phyloP scores from a whole-genome alignment of 2,113 vertebrate species.

The Apaloderma vittatum region DNA sequence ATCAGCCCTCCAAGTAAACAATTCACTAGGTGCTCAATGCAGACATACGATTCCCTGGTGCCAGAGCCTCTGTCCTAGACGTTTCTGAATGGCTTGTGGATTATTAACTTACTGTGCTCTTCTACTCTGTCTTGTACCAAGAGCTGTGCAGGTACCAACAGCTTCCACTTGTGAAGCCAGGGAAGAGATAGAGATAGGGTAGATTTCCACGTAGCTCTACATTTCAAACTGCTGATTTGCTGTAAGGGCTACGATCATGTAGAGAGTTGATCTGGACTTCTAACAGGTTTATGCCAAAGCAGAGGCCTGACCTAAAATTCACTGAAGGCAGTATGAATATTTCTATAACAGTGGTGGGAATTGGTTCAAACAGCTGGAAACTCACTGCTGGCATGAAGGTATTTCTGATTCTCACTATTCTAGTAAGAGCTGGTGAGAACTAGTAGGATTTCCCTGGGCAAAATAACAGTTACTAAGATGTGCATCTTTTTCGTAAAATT shows the following conservation, averaged over 20 bases:
- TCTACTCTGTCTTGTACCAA: constrained; percentile 27
- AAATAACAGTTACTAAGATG: background rate
- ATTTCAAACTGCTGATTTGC: constrained; percentile 64
- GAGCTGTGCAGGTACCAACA: constrained; percentile 42
- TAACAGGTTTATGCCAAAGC: background rate
- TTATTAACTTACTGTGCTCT: constrained; percentile 51
- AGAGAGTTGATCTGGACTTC: background rate
- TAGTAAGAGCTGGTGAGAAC: background rate
- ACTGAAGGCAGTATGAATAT: background rate
- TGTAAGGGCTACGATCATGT: background rate
- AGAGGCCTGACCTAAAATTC: background rate
- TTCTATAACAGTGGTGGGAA: background rate
- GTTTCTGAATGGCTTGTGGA: constrained; percentile 23
- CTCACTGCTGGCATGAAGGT: background rate
- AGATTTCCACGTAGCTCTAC: constrained; percentile 37
- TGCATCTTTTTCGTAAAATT: background rate
- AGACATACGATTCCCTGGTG: constrained; percentile 38
- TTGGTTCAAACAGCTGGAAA: background rate
- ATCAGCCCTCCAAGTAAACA: constrained; percentile 23
- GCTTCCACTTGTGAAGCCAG: constrained; percentile 56
- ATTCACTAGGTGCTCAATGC: background rate
- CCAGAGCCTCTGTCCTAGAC: background rate
- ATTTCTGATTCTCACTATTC: background rate
- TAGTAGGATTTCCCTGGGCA: background rate
- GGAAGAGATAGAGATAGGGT: constrained; percentile 11